Evolutionary conservation across 2,797 vertebrate species (phyloP).

Genomic region (Trachops cirrhosus): DNA sequence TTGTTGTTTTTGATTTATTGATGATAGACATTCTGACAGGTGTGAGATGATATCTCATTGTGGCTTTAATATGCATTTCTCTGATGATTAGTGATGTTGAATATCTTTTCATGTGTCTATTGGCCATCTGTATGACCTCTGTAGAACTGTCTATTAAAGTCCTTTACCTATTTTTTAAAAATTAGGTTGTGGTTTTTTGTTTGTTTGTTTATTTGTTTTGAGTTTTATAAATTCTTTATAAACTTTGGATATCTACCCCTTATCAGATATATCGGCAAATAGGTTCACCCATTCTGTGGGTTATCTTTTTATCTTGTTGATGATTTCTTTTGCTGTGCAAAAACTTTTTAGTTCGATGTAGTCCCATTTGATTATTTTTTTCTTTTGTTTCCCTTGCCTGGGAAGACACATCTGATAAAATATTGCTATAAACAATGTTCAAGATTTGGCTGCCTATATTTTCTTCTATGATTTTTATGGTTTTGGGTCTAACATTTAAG

Average conservation of each 20-base stretch:
- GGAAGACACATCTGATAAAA: background rate
- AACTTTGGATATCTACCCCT: background rate
- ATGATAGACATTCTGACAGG: background rate
- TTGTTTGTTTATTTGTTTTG: background rate
- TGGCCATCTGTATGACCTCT: background rate
- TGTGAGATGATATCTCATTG: background rate
- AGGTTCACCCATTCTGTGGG: background rate
- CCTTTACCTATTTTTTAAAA: background rate
- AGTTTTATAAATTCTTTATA: background rate
- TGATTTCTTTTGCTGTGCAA: background rate
- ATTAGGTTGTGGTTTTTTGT: no score
- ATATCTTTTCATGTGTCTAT: background rate
- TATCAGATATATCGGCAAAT: background rate
- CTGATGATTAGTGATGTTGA: background rate
- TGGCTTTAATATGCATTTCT: background rate
- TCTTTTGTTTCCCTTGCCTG: background rate
- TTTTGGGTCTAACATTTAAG: background rate
- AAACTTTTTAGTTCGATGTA: background rate
- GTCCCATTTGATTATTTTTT: background rate
- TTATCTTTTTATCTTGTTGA: background rate
- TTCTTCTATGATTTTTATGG: background rate
- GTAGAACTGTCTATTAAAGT: background rate
- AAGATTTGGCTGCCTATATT: background rate
- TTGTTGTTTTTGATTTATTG: background rate
- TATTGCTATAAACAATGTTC: background rate